Conservation (phyloP, 2,888 invertebrate genomes). For the Fragum fragum region DNA sequence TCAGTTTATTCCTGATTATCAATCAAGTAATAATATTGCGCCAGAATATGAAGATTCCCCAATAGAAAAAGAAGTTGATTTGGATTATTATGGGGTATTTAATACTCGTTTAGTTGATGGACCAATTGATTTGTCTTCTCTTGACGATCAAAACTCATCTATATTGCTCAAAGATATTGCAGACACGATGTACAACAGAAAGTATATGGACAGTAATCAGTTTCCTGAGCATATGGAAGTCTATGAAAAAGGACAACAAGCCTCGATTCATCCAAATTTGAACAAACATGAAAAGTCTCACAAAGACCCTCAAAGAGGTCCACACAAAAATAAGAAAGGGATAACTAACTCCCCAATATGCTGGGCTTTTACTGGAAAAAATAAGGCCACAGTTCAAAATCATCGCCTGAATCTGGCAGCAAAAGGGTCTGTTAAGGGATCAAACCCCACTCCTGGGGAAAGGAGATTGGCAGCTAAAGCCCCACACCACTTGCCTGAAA, state of each 20-base stretch:
- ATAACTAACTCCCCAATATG: conserved; percentile 46
- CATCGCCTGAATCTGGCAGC: conserved; percentile 66
- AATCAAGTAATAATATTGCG: neutral
- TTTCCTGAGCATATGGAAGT: neutral
- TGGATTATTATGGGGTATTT: conserved; percentile 64
- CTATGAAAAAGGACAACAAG: conserved; percentile 5
- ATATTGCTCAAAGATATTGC: conserved; percentile 63
- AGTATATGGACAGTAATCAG: neutral
- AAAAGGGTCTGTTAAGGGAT: conserved; percentile 33
- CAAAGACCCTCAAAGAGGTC: neutral
- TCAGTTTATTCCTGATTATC: neutral
- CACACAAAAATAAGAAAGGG: conserved; percentile 39
- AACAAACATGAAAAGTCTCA: neutral
- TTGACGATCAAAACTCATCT: conserved; percentile 61
- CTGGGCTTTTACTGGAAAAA: conserved; percentile 73
- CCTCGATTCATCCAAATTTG: neutral
- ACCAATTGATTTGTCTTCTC: conserved; percentile 51
- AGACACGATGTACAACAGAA: conserved; percentile 44
- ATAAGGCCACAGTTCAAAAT: conserved; percentile 71
- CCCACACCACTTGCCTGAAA: conserved; percentile 36
- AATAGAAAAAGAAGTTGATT: conserved; percentile 38
- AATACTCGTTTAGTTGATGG: conserved; percentile 61
- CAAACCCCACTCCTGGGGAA: conserved; percentile 51
- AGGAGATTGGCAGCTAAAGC: conserved; percentile 46
- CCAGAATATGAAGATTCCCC: conserved; percentile 3